phyloP scores from a whole-genome alignment of 2,888 invertebrate genomes.

The Ectobius pallidus region DNA sequence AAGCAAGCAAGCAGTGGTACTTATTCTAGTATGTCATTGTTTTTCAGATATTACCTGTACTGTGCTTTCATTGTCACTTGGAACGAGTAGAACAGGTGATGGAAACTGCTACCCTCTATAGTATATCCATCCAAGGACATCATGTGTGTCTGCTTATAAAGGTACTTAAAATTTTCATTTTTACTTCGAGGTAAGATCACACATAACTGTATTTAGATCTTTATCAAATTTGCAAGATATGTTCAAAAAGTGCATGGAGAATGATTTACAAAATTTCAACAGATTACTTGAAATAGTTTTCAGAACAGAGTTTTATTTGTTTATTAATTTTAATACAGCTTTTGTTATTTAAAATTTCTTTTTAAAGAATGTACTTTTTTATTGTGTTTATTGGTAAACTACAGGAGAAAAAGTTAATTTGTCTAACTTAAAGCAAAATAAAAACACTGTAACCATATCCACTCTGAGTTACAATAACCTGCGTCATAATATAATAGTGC shows the following conservation, averaged over 20 bases:
- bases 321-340: neutral
- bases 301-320: neutral
- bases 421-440: no score
- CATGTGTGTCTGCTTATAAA: conserved; percentile 68
- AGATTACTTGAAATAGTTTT: neutral
- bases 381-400: no score
- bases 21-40: no score
- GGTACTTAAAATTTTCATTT: conserved; percentile 46
- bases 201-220: neutral
- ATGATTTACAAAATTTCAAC: neutral
- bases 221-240: neutral
- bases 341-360: neutral
- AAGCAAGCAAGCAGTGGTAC: neutral
- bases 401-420: no score
- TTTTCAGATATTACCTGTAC: conserved; percentile 55
- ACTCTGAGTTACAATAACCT: no score
- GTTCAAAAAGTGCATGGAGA: neutral
- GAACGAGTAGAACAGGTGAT: conserved; percentile 63
- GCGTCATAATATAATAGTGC: no score
- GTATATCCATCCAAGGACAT: conserved; percentile 64
- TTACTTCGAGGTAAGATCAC: neutral
- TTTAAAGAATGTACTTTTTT: no score
- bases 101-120: conserved; percentile 67
- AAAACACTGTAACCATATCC: no score
- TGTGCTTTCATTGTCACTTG: conserved; percentile 60